These are phyloP conservation scores for Radopholus similis DNA, from an alignment of 1,140 invertebrate genomes.

Conservation along the genomic window DNA sequence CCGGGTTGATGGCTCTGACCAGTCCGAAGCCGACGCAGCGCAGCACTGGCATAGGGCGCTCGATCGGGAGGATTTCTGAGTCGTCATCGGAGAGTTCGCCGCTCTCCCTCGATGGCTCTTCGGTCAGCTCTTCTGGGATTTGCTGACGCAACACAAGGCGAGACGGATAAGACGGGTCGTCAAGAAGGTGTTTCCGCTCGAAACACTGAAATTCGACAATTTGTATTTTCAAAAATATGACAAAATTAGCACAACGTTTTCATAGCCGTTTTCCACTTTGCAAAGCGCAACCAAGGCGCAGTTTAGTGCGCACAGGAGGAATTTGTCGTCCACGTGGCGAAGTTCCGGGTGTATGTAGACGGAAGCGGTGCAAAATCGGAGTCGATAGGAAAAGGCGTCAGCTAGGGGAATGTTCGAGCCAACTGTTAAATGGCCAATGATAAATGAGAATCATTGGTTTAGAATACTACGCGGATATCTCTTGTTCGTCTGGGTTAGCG, in stretches of 20 bases:
- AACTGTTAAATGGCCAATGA: neutral
- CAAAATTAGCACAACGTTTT: slow-evolving; percentile 7
- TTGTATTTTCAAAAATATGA: neutral
- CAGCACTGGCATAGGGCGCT: slow-evolving; percentile 9
- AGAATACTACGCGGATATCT: neutral
- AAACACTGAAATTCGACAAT: slow-evolving; percentile 10
- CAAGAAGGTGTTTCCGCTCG: neutral
- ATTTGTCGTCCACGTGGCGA: slow-evolving; percentile 20
- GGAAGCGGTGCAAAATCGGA: slow-evolving; percentile 21
- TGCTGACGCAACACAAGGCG: slow-evolving; percentile 1
- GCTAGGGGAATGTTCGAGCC: slow-evolving; percentile 1
- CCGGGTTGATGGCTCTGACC: slow-evolving; percentile 26
- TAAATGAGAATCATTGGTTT: neutral
- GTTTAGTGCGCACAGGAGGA: slow-evolving; percentile 24
- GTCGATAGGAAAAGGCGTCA: slow-evolving; percentile 18
- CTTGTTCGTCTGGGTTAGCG: neutral
- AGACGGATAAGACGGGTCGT: neutral
- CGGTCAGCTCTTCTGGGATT: neutral
- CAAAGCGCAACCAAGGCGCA: slow-evolving; percentile 30
- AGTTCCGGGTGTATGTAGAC: slow-evolving; percentile 31
- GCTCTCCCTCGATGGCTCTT: neutral
- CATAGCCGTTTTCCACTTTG: slow-evolving; percentile 15
- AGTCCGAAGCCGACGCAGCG: slow-evolving; percentile 23
- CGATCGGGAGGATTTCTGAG: neutral
- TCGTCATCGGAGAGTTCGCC: neutral